phyloP scores from a whole-genome alignment of 2,888 invertebrate genomes.

The Platycheirus albimanus region DNA sequence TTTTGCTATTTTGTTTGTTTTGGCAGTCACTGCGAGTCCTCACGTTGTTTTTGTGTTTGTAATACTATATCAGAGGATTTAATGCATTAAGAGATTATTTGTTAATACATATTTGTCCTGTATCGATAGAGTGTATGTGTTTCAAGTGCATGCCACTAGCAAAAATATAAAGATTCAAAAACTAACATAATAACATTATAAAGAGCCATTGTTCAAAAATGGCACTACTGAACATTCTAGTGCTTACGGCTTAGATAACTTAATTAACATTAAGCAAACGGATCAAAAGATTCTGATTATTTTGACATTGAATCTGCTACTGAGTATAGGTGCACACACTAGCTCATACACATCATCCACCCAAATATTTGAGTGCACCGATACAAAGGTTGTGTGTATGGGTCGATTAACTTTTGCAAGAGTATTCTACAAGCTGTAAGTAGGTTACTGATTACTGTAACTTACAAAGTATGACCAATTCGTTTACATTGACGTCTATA shows the following conservation, averaged over 20 bases:
- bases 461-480: no score
- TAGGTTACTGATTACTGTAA: no score
- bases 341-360: no score
- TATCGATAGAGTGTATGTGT: neutral
- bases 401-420: no score
- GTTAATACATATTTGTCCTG: conserved; percentile 18
- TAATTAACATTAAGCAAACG: no score
- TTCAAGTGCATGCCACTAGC: neutral
- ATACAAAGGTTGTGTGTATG: no score
- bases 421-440: no score
- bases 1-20: conserved; percentile 25
- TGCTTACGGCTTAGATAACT: neutral
- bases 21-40: conserved; percentile 5
- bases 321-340: no score
- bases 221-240: neutral
- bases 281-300: no score
- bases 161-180: neutral
- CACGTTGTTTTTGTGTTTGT: conserved; percentile 18
- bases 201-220: neutral
- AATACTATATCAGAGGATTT: conserved; percentile 7
- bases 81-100: conserved; percentile 36
- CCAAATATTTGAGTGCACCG: no score
- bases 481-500: no score
- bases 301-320: no score
- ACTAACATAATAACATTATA: neutral